Base-by-base conservation (phyloP, 2,113 vertebrate genomes). In the Vulpes ferrilata region DNA sequence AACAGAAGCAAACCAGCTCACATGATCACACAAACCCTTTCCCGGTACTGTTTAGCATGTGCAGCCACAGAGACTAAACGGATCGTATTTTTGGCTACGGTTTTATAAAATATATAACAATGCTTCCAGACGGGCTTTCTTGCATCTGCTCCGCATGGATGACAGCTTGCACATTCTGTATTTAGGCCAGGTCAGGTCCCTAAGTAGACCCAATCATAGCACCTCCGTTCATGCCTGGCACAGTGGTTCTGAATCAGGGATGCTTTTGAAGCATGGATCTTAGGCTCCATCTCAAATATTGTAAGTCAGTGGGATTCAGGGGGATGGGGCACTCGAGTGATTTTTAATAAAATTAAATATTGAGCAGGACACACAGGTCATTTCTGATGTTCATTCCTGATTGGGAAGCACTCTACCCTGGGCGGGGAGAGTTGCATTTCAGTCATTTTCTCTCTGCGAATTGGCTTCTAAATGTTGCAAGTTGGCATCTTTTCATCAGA, bases 131-230 rank as follows among this genome's bases (percentile, higher is more conserved):
- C 11, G 10, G 38, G 53, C 64, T 60, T 82, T 78, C 62, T 89
- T 27, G 27, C 35, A 57, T 60, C 80, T 79, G 48, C 57, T 91
- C 48, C 22, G 7, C 19, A 10, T 20, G 27, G 10, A 32, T 15
- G 51, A 78, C 88, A 88, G 71, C 93, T 96, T 94, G 95, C 35
- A 51, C 80, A 81, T 16, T 78, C 91, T 62, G 81, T 38, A 80
- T 93, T 96, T 92, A 96, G 83, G 79, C 55, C 32, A 73, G 85
- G 57, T 80, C 79, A 84, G 12, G 15, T 83, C 35, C 60, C 76
- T 83, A 96, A 90, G 82, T 91, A 92, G 86, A 0, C 32, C n/a
- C 38, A 2, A 23, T 81, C 64, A 73, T 32, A 78, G 43, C 55
- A 90, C 38, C 67, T 71, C 89, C 32, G 35, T 69, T 59, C 30